These are phyloP conservation scores for Siderastrea radians DNA, from an alignment of 92 coral and sea anemone species.

Conservation along the genomic window DNA sequence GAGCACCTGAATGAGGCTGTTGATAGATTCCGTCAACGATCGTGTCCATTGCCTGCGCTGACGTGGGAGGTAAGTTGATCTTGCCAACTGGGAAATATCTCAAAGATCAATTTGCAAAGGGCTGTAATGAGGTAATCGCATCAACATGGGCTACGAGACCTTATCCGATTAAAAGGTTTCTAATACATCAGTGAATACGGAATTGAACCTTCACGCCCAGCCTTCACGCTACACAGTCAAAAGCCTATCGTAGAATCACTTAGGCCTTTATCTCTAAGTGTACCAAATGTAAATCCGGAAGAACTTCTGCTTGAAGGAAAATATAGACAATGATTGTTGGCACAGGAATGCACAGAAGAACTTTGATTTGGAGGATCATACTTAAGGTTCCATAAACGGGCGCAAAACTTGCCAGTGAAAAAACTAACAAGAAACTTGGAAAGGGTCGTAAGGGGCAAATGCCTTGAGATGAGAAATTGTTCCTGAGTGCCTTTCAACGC, in stretches of 20 bases:
- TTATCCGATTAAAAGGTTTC: neutral
- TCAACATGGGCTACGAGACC: constrained; percentile 8
- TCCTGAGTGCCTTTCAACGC: too few species aligned
- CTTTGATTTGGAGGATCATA: too few species aligned
- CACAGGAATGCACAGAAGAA: too few species aligned
- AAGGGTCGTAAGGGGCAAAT: too few species aligned
- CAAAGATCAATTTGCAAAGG: neutral
- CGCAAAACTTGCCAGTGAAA: too few species aligned
- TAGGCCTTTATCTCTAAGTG: neutral
- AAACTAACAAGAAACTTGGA: too few species aligned
- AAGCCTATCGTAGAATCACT: neutral
- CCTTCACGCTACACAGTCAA: too few species aligned
- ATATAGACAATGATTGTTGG: too few species aligned
- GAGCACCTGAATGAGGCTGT: neutral
- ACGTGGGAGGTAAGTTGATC: constrained; percentile 1
- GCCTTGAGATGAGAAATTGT: too few species aligned
- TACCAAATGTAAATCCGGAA: neutral
- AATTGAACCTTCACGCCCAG: neutral
- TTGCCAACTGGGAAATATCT: too few species aligned
- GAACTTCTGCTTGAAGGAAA: too few species aligned
- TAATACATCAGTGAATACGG: neutral
- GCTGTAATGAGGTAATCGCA: neutral
- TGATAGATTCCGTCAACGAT: neutral
- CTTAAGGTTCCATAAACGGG: too few species aligned
- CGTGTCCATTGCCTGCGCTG: neutral